phyloP scores from a whole-genome alignment of 2,797 vertebrate genomes.

The Chaunax sp. region DNA sequence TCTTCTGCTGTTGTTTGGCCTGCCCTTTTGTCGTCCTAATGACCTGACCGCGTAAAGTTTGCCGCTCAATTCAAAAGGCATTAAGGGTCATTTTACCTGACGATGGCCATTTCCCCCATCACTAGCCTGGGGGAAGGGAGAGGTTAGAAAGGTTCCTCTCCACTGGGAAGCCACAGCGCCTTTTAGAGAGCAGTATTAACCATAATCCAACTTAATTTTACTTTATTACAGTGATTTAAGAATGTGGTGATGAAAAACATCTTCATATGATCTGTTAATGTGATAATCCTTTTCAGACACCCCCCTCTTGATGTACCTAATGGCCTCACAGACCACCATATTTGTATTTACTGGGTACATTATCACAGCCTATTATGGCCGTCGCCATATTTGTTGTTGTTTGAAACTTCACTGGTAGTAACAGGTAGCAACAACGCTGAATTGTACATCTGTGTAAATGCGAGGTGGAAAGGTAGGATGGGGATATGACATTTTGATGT shows the following conservation, averaged over 20 bases:
- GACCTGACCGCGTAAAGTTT: constrained; percentile 73
- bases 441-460: too few species aligned
- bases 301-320: too few species aligned
- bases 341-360: too few species aligned
- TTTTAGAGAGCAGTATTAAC: neutral
- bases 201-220: constrained; percentile 1
- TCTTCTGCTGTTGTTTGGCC: constrained; percentile 62
- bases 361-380: too few species aligned
- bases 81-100: constrained; percentile 81
- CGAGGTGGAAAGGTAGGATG: too few species aligned
- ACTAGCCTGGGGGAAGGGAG: constrained; percentile 57
- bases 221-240: neutral
- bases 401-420: too few species aligned
- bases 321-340: too few species aligned
- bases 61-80: constrained; percentile 71
- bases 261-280: neutral
- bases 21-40: constrained; percentile 77
- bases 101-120: constrained; percentile 48
- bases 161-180: neutral
- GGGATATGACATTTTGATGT: too few species aligned
- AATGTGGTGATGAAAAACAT: neutral
- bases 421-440: neutral
- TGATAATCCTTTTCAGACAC: too few species aligned
- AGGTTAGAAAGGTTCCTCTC: constrained; percentile 8
- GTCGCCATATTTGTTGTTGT: too few species aligned